Conservation (phyloP, 1,140 invertebrate species). For the Thaumetopoea pityocampa region DNA sequence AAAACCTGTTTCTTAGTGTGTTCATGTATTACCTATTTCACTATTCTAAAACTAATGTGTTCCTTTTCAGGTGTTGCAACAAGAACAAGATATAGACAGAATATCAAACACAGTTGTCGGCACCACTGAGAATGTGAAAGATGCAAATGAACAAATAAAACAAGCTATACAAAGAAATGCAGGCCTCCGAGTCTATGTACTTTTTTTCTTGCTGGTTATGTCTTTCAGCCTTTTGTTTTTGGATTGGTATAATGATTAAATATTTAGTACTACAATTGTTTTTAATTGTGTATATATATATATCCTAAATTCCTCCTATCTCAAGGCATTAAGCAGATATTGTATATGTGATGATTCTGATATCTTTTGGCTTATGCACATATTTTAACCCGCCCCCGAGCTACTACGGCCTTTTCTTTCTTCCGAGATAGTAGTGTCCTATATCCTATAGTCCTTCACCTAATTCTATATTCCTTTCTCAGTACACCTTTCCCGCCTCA, state of each 20-base stretch:
- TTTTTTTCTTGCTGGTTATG: constrained; percentile 97
- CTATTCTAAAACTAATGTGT: constrained; percentile 8
- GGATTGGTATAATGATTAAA: constrained; percentile 98
- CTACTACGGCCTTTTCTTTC: no score
- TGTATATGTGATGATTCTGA: no score
- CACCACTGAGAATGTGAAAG: constrained; percentile 95
- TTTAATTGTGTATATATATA: constrained; percentile 2
- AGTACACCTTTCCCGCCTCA: no score
- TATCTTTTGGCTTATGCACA: no score
- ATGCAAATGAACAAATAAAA: constrained; percentile 97
- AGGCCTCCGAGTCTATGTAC: constrained; percentile 92
- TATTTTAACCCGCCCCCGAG: no score
- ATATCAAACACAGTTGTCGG: constrained; percentile 91
- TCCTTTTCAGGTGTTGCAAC: constrained; percentile 81
- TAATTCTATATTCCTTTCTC: no score
- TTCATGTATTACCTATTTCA: no score
- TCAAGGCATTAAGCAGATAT: not conserved
- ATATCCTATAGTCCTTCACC: no score
- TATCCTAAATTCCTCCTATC: not conserved
- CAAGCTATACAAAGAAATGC: constrained; percentile 98
- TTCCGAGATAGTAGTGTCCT: no score
- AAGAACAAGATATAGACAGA: constrained; percentile 94
- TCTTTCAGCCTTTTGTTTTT: constrained; percentile 96
- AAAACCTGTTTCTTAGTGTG: no score
- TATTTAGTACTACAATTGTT: not conserved